Evolutionary conservation across 2,888 invertebrate genomes (phyloP).

Genomic region (Drosophila neonasuta): DNA sequence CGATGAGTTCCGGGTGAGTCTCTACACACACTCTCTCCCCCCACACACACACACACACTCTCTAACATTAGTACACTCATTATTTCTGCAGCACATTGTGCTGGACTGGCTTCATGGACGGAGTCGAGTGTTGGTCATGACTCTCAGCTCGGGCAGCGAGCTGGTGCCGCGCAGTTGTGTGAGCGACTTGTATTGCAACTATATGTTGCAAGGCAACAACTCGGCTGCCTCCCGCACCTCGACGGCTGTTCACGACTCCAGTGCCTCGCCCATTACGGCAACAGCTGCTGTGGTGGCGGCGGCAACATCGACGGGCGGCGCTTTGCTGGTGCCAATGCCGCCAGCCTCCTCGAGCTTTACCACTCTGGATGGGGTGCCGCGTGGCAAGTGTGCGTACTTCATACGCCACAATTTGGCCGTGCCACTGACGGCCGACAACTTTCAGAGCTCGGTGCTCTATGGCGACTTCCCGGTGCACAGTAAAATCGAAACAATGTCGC

Average conservation of each 20-base stretch:
- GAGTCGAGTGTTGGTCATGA: slow-evolving; percentile 81
- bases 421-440: slow-evolving; percentile 80
- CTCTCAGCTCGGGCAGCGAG: slow-evolving; percentile 82
- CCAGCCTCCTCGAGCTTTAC: slow-evolving; percentile 79
- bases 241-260: slow-evolving; percentile 16
- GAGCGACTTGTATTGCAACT: slow-evolving; percentile 80
- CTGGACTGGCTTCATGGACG: slow-evolving; percentile 82
- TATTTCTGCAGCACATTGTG: slow-evolving; percentile 78
- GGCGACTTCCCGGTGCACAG: slow-evolving; percentile 89
- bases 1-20: slow-evolving; percentile 87
- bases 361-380: slow-evolving; percentile 80
- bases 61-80: neutral
- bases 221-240: slow-evolving; percentile 14
- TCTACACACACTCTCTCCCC: too few species aligned
- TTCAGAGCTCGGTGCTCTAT: slow-evolving; percentile 83
- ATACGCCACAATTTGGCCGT: slow-evolving; percentile 75
- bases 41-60: neutral
- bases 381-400: slow-evolving; percentile 84
- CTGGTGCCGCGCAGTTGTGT: slow-evolving; percentile 82
- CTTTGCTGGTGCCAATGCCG: slow-evolving; percentile 73
- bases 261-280: slow-evolving; percentile 40
- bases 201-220: slow-evolving; percentile 44
- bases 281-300: slow-evolving; percentile 64
- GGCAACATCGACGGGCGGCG: slow-evolving; percentile 56
- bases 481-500: slow-evolving; percentile 87